Conservation (phyloP, 2,888 invertebrate species). For the Dolomedes plantarius region DNA sequence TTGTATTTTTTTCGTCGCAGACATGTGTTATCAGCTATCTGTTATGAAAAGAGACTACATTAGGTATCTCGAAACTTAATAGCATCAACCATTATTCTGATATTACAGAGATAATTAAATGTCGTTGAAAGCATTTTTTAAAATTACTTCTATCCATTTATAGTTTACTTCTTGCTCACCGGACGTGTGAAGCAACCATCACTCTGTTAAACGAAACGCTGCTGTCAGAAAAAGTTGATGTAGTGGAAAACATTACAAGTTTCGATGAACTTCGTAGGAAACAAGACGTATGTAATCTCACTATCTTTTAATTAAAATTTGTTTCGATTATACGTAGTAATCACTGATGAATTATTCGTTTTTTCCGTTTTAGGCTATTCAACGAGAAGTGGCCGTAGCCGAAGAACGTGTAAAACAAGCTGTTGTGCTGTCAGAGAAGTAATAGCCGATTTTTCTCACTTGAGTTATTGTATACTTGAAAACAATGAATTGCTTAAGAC, state of each 20-base stretch:
- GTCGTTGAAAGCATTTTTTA: no score
- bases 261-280: constrained; percentile 92
- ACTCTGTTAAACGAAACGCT: constrained; percentile 99
- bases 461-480: no score
- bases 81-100: no score
- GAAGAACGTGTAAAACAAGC: constrained; percentile 93
- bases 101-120: no score
- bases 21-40: no score
- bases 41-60: no score
- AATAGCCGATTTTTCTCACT: constrained; percentile 4
- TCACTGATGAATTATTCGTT: no score
- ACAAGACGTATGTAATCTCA: constrained; percentile 77
- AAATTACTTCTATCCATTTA: no score
- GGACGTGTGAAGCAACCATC: constrained; percentile 95
- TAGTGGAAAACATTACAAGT: constrained; percentile 90
- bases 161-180: constrained; percentile 89
- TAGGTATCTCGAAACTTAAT: no score
- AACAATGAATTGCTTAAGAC: no score
- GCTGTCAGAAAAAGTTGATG: constrained; percentile 83
- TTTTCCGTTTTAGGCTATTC: constrained; percentile 81
- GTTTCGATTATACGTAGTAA: no score
- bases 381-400: constrained; percentile 94
- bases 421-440: constrained; percentile 88
- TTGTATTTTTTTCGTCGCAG: no score
- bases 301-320: background rate